Conservation (phyloP, 2,113 vertebrate species). For the Antennarius striatus region DNA sequence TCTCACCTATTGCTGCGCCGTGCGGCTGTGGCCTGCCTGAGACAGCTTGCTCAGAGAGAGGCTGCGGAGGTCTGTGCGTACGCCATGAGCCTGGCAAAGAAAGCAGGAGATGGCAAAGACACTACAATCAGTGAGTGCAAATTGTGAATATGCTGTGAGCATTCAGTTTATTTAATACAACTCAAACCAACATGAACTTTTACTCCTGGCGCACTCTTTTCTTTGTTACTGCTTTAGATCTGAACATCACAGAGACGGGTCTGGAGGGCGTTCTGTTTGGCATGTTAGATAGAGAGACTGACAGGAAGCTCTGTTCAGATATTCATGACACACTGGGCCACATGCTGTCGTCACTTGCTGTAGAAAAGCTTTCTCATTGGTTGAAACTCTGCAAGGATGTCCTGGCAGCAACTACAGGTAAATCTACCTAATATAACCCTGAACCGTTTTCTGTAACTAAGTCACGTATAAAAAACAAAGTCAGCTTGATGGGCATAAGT, state of each 20-base stretch:
- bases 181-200: not conserved
- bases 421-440: not conserved
- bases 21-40: slow-evolving; percentile 93
- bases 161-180: not conserved
- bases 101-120: slow-evolving; percentile 87
- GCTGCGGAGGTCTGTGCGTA: slow-evolving; percentile 97
- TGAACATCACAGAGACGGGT: slow-evolving; percentile 96
- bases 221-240: slow-evolving; percentile 66
- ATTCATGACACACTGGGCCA: slow-evolving; percentile 98
- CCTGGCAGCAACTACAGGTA: slow-evolving; percentile 95
- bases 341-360: slow-evolving; percentile 96
- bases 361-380: slow-evolving; percentile 97
- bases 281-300: slow-evolving; percentile 97
- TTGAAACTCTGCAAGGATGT: slow-evolving; percentile 98
- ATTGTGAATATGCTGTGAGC: not conserved
- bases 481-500: not conserved
- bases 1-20: slow-evolving; percentile 93
- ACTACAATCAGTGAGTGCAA: slow-evolving; percentile 84
- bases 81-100: slow-evolving; percentile 94
- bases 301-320: slow-evolving; percentile 94
- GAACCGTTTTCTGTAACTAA: too few relatives aligned
- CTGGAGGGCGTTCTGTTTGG: slow-evolving; percentile 96
- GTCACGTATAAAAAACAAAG: not conserved
- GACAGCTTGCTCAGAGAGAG: slow-evolving; percentile 95
- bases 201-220: not conserved